Conservation (phyloP, 2,888 invertebrate genomes). For the Vanessa cardui region DNA sequence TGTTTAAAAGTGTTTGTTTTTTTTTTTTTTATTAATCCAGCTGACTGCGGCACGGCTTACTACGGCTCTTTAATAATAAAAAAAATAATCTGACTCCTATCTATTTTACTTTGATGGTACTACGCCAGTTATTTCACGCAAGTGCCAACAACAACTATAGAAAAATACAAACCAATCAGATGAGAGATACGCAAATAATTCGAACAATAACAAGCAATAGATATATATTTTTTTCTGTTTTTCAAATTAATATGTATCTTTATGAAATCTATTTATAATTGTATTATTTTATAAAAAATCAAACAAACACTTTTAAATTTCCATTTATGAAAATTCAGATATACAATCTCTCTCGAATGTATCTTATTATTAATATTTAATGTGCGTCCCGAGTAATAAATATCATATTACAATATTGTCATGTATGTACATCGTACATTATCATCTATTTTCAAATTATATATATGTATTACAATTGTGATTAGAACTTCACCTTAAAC, state of each 20-base stretch:
- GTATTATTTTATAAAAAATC: too few species aligned
- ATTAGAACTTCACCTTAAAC: background rate
- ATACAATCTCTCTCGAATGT: constrained; percentile 9
- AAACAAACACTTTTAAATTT: constrained; percentile 16
- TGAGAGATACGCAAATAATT: too few species aligned
- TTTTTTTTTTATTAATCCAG: background rate
- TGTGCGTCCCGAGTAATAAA: constrained; percentile 18
- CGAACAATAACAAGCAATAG: too few species aligned
- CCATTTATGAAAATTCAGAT: constrained; percentile 6
- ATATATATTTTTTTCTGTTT: too few species aligned
- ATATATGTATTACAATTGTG: constrained; percentile 8
- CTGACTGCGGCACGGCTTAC: too few species aligned
- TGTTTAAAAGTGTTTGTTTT: constrained; percentile 8
- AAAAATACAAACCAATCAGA: too few species aligned
- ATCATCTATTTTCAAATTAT: background rate
- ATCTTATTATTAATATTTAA: constrained; percentile 16
- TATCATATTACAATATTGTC: constrained; percentile 9
- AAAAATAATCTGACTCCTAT: too few species aligned
- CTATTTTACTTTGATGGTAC: too few species aligned
- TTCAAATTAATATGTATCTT: too few species aligned
- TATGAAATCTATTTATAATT: too few species aligned
- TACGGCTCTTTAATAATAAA: background rate
- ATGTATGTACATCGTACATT: background rate
- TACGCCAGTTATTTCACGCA: too few species aligned
- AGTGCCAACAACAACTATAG: too few species aligned